phyloP scores from a whole-genome alignment of 2,888 invertebrate species.

The Orthonevra nobilis region DNA sequence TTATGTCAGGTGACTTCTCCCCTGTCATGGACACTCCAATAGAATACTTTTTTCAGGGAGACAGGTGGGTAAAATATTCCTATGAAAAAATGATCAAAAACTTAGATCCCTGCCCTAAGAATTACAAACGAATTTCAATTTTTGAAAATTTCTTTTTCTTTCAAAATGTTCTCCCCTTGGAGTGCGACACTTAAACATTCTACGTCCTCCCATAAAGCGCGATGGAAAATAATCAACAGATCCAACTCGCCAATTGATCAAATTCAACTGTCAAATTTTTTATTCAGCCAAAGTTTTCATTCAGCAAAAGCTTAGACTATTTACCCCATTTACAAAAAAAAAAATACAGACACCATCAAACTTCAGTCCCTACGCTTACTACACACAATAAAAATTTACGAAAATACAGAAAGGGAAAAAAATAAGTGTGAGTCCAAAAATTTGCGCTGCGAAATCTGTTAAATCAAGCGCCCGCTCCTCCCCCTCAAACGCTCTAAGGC shows the following conservation, averaged over 20 bases:
- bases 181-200: too few relatives aligned
- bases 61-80: too few relatives aligned
- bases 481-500: background rate
- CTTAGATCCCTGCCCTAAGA: too few relatives aligned
- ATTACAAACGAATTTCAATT: too few relatives aligned
- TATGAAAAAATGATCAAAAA: too few relatives aligned
- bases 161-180: too few relatives aligned
- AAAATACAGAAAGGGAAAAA: background rate
- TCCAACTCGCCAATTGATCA: background rate
- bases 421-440: background rate
- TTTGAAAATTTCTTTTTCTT: too few relatives aligned
- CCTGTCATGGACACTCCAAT: too few relatives aligned
- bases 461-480: background rate
- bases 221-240: background rate
- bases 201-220: too few relatives aligned
- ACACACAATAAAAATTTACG: background rate
- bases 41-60: too few relatives aligned
- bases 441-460: constrained; percentile 28
- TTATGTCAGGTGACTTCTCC: too few relatives aligned
- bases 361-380: too few relatives aligned
- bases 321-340: constrained; percentile 4
- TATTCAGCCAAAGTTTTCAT: constrained; percentile 39
- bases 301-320: constrained; percentile 25
- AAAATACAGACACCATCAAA: constrained; percentile 7
- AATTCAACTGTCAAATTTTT: background rate